Percentiles rank a stretch among this genome's conserved stretches.
Evolutionary conservation across 2,888 invertebrate species (phyloP).

Genomic region (Pheosia tremula): DNA sequence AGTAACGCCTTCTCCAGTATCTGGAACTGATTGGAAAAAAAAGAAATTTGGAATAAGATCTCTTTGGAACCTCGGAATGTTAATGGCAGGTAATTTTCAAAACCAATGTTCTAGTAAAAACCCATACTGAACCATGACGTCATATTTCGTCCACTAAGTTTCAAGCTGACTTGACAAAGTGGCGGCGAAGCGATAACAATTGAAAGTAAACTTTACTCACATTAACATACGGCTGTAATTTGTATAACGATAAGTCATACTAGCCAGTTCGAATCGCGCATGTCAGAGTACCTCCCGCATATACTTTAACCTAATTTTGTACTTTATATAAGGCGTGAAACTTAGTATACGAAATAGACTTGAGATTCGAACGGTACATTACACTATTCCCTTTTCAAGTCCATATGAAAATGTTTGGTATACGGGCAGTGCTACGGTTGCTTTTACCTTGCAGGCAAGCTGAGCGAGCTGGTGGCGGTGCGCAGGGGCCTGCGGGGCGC

Average conservation of each 20-base stretch:
- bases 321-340: background rate
- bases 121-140: background rate
- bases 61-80: constrained; percentile 16
- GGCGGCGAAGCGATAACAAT: too few relatives aligned
- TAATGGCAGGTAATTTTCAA: background rate
- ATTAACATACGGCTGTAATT: too few relatives aligned
- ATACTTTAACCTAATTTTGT: too few relatives aligned
- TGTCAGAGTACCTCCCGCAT: too few relatives aligned
- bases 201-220: too few relatives aligned
- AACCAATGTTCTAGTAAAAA: background rate
- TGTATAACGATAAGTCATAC: too few relatives aligned
- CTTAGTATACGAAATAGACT: background rate
- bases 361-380: background rate
- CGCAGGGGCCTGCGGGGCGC: constrained; percentile 61
- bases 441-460: constrained; percentile 50
- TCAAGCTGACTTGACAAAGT: background rate
- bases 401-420: background rate
- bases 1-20: constrained; percentile 74
- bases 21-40: constrained; percentile 62
- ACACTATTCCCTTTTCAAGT: background rate
- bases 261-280: too few relatives aligned
- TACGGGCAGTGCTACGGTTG: background rate
- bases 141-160: background rate
- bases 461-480: constrained; percentile 55
- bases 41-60: constrained; percentile 32